Evolutionary conservation across 2,113 vertebrate genomes (phyloP).

Genomic region (Morone saxatilis): DNA sequence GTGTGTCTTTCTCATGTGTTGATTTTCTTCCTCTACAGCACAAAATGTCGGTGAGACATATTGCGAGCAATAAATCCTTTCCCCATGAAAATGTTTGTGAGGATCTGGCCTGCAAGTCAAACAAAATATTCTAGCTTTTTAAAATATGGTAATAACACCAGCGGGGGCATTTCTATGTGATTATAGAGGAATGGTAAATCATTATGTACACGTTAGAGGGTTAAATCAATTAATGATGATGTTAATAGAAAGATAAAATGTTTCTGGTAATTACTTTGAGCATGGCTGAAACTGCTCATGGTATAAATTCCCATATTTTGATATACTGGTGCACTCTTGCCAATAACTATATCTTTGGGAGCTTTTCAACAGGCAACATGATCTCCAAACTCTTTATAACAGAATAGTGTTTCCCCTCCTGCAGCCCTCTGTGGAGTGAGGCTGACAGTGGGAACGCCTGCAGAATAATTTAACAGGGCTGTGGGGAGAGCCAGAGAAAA

Average conservation of each 20-base stretch:
- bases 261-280: neutral
- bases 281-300: neutral
- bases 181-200: constrained; percentile 1
- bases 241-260: constrained; percentile 13
- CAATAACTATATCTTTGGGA: constrained; percentile 30
- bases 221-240: constrained; percentile 1
- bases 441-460: constrained; percentile 56
- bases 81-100: constrained; percentile 19
- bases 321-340: constrained; percentile 7
- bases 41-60: constrained; percentile 10
- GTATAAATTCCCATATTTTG: constrained; percentile 7
- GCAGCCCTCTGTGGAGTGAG: constrained; percentile 38
- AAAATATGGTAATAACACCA: constrained; percentile 13
- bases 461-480: constrained; percentile 71
- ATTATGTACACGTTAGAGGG: neutral
- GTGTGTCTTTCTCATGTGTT: constrained; percentile 2
- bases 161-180: constrained; percentile 5
- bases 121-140: constrained; percentile 20
- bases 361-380: constrained; percentile 44
- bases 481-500: constrained; percentile 63
- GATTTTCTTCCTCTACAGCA: constrained; percentile 35
- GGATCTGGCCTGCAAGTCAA: constrained; percentile 19
- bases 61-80: constrained; percentile 28
- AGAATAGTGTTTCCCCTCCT: constrained; percentile 48
- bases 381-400: constrained; percentile 44